Conservation (phyloP, 1,140 invertebrate genomes). For the Bombus breviceps region DNA sequence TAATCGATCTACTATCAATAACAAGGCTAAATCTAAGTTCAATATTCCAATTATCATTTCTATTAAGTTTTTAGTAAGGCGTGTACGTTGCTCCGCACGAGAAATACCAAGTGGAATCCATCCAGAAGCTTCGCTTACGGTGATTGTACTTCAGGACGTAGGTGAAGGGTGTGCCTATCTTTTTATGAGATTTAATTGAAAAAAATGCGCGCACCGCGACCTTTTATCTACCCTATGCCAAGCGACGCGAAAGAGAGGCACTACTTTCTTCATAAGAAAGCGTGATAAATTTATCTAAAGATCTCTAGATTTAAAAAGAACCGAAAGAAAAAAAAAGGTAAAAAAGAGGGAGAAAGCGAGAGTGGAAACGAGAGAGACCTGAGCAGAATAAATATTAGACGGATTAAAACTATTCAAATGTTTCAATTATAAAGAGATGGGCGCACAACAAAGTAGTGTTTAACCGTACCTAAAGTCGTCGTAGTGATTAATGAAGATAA, state of each 20-base stretch:
- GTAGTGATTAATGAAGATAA: conserved; percentile 74
- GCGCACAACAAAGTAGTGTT: conserved; percentile 74
- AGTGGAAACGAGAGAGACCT: conserved; percentile 44
- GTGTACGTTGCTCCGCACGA: conserved; percentile 46
- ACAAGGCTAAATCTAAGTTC: not conserved
- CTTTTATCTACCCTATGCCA: conserved; percentile 27
- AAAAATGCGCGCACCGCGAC: not conserved
- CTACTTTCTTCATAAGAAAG: conserved; percentile 37
- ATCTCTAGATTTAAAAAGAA: conserved; percentile 47
- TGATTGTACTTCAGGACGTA: conserved; percentile 80
- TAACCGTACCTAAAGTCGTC: conserved; percentile 71
- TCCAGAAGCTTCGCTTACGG: conserved; percentile 81
- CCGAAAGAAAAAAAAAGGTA: conserved; percentile 1
- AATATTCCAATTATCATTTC: not conserved
- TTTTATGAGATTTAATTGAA: conserved; percentile 61
- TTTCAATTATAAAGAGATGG: conserved; percentile 72
- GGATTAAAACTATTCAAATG: conserved; percentile 34
- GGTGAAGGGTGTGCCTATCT: conserved; percentile 76
- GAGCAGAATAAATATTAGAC: conserved; percentile 30
- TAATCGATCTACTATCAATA: not conserved
- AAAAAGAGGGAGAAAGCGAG: not conserved
- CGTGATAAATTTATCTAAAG: conserved; percentile 44
- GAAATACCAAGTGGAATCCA: conserved; percentile 78
- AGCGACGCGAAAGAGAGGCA: conserved; percentile 7
- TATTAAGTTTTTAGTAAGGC: not conserved